Evolutionary conservation across 2,888 invertebrate genomes (phyloP), one percentile per base, ranked within the genome.

Genomic region (Amblyjoppa fuscipennis): DNA sequence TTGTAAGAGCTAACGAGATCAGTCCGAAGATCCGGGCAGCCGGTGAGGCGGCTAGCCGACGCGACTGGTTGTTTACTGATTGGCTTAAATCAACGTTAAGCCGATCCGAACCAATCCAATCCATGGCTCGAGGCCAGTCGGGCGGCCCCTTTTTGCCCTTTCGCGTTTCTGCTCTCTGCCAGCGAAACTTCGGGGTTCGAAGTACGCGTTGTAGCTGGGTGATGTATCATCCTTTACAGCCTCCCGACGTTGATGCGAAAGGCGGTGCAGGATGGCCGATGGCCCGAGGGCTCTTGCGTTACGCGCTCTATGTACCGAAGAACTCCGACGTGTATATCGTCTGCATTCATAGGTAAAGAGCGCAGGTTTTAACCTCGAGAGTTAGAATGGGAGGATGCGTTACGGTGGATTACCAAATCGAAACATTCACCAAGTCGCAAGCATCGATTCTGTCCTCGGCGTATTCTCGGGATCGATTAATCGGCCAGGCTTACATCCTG

Each of bases 61-160:
- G 61, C 61, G 91, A 91, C 91, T 90, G 91, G 87, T 89, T 94
- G 93, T 94, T 94, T 94, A 90, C 92, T 91, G 93, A 94, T 93
- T 93, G 94, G 94, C 93, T 94, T 94, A 93, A 94, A 94, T 94
- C 94, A 93, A 90, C 93, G 93, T 89, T 94, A 94, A 94, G 94
- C 94, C 92, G 93, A 94, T 93, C 93, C 93, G 93, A 93, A 93
- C 91, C 89, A 88, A 89, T 87, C 87, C 90, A 92, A 92, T 92
- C 91, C 91, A 16, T 89, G 90, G 90, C 91, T 88, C 88, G 89
- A 90, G 91, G 90, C 91, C 90, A 87, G 79, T 49, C 45, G 45
- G 83, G 89, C 90, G 89, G 90, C 90, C 91, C 91, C 91, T 92
- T 91, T 91, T 87, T 88, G 88, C 89, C 89, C 86, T 87, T 87